Base-by-base conservation (phyloP, 2,797 vertebrate genomes). In the Cynopterus sphinx region DNA sequence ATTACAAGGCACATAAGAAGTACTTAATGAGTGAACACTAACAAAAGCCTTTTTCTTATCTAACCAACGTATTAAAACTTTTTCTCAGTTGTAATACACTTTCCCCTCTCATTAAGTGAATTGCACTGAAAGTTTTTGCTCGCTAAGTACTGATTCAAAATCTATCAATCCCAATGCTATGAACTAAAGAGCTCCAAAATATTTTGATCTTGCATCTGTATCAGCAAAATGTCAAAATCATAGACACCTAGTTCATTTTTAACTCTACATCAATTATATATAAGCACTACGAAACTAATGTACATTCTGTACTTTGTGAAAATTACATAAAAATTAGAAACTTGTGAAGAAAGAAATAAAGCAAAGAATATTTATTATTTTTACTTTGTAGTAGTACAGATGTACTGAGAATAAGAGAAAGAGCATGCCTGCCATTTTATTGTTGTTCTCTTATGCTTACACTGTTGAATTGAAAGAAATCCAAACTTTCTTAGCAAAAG, bases 21-120 rank as follows among this genome's bases (percentile, higher is more conserved):
- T 24, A 2, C 53, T 91, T 90, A 77, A 81, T 9, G 41, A 88
- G 57, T 61, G 16, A 57, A 31, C 75, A 24, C 11, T 17, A 87
- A n/a, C 5, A 43, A 79, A 90, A 89, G 43, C 19, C 53, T 57
- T 71, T 88, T 88, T 78, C 33, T 96, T 82, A 12, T 43, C 92
- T 78, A 86, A 75, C 49, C 73, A 74, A 70, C 31, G 26, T 79
- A 43, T 7, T 90, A 46, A n/a, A 90, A 83, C 51, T 70, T 74
- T 86, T 57, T 59, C 67, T 84, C 74, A 92, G 79, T n/a, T 17
- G 39, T 46, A 71, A 79, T 85, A 79, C 31, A 90, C 22, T 90
- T 96, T 59, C 36, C 28, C 86, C 0, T 79, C 91, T 94, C 51
- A 22, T 75, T 96, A 79, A 90, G 28, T n/a, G 51, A 61, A 88